phyloP scores from a whole-genome alignment of 1,140 invertebrate species.

The Sycophila sp. region DNA sequence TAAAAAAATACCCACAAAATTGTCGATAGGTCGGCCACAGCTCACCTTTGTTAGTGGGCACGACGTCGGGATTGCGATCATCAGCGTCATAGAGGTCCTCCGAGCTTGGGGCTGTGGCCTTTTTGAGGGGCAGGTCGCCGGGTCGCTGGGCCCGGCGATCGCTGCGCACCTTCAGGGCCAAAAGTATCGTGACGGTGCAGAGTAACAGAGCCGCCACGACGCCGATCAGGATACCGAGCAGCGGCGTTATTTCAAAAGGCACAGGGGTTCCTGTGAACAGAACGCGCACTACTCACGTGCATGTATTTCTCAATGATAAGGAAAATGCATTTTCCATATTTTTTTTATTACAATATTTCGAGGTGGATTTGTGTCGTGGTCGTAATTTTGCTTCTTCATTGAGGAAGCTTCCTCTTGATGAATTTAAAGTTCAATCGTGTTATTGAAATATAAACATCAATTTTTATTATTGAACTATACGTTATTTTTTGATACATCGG shows the following conservation, averaged over 20 bases:
- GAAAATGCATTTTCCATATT: not conserved
- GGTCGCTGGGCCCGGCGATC: slow-evolving; percentile 69
- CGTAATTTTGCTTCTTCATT: too few species aligned
- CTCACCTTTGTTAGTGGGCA: slow-evolving; percentile 87
- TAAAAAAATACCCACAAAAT: too few species aligned
- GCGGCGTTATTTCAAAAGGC: slow-evolving; percentile 77
- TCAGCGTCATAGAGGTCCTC: slow-evolving; percentile 78
- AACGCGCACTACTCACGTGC: slow-evolving; percentile 53
- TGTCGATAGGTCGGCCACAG: too few species aligned
- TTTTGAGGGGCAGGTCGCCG: slow-evolving; percentile 74
- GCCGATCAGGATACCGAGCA: slow-evolving; percentile 79
- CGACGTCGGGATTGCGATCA: slow-evolving; percentile 86
- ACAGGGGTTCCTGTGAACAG: slow-evolving; percentile 70
- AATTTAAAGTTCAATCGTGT: too few species aligned
- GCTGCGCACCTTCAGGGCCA: slow-evolving; percentile 74
- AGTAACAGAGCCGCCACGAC: slow-evolving; percentile 76
- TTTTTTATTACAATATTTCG: too few species aligned
- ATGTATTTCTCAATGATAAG: slow-evolving; percentile 27
- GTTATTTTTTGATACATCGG: too few species aligned
- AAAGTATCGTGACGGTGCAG: slow-evolving; percentile 76
- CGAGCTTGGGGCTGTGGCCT: slow-evolving; percentile 74
- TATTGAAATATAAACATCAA: too few species aligned
- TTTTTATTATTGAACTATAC: too few species aligned
- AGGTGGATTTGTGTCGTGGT: too few species aligned
- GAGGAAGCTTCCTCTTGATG: too few species aligned